Percentiles rank a stretch among this genome's conserved stretches.
Evolutionary conservation across 2,888 invertebrate genomes (phyloP).

Genomic region (Aphidoletes aphidimyza): DNA sequence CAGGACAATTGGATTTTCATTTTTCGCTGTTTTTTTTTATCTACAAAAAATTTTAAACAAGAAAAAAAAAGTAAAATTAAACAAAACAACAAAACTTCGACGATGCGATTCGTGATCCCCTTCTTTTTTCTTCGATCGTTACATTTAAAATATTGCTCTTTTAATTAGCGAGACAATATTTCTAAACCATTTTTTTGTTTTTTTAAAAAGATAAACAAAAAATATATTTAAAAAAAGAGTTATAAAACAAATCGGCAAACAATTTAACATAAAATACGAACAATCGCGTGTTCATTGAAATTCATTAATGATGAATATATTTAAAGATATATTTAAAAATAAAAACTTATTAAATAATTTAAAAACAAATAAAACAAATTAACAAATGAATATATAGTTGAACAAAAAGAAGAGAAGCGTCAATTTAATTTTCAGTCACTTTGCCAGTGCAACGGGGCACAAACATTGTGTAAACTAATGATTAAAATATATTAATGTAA

Average conservation of each 20-base stretch:
- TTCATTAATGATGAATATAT: not conserved
- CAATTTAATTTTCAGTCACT: constrained; percentile 44
- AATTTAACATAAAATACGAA: constrained; percentile 29
- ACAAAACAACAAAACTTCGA: not conserved
- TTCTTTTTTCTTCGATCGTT: not conserved
- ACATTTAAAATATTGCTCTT: not conserved
- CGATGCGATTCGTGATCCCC: not conserved
- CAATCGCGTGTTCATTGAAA: constrained; percentile 25
- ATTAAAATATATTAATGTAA: constrained; percentile 6
- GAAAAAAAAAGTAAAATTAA: not conserved
- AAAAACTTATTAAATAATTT: not conserved
- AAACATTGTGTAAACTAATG: not conserved
- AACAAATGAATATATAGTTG: not conserved
- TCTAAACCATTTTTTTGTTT: not conserved
- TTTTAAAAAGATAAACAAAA: no score
- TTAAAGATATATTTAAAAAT: not conserved
- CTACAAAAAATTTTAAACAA: no score
- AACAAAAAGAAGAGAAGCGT: constrained; percentile 4
- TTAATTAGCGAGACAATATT: constrained; percentile 29
- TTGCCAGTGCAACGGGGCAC: constrained; percentile 51
- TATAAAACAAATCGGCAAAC: constrained; percentile 44
- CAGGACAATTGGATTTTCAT: no score
- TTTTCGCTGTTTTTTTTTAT: no score
- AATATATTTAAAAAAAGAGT: not conserved
- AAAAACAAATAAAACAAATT: not conserved